Evolutionary conservation across 2,888 invertebrate species (phyloP).

Genomic region (Andrena minutula): DNA sequence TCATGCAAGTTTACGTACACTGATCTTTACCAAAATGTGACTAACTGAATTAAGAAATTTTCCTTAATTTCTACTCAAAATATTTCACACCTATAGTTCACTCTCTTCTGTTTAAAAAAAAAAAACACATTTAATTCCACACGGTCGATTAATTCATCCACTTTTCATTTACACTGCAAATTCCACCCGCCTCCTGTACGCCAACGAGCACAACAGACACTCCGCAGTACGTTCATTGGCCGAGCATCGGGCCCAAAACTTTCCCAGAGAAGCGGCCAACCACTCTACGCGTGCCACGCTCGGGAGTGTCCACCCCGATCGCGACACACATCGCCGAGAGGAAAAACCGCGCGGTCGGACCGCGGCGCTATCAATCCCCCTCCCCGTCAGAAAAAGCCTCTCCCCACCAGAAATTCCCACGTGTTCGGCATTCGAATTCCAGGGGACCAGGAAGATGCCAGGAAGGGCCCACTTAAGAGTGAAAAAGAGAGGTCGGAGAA

Average conservation of each 20-base stretch:
- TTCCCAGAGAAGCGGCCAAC: not conserved
- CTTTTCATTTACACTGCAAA: too few species aligned
- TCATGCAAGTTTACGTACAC: too few species aligned
- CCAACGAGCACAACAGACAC: too few species aligned
- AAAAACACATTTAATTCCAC: too few species aligned
- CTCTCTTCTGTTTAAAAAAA: too few species aligned
- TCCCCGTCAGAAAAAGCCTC: slow-evolving; percentile 5
- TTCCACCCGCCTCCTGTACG: too few species aligned
- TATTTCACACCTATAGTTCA: too few species aligned
- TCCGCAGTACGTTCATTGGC: too few species aligned
- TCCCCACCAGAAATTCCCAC: slow-evolving; percentile 55
- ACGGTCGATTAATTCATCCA: too few species aligned
- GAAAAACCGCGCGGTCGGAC: not conserved
- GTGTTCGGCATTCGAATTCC: slow-evolving; percentile 55
- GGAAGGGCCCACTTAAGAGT: slow-evolving; percentile 33
- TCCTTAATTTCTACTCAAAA: too few species aligned
- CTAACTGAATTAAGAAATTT: too few species aligned
- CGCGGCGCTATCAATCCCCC: slow-evolving; percentile 30
- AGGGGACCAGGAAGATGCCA: slow-evolving; percentile 55
- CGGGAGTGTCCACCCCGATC: slow-evolving; percentile 6
- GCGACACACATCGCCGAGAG: not conserved
- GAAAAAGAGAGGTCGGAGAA: not conserved
- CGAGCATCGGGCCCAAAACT: not conserved
- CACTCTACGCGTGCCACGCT: not conserved
- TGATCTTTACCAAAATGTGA: too few species aligned